Evolutionary conservation across 2,113 vertebrate species (phyloP).

Genomic region (Catharus bicknelli): DNA sequence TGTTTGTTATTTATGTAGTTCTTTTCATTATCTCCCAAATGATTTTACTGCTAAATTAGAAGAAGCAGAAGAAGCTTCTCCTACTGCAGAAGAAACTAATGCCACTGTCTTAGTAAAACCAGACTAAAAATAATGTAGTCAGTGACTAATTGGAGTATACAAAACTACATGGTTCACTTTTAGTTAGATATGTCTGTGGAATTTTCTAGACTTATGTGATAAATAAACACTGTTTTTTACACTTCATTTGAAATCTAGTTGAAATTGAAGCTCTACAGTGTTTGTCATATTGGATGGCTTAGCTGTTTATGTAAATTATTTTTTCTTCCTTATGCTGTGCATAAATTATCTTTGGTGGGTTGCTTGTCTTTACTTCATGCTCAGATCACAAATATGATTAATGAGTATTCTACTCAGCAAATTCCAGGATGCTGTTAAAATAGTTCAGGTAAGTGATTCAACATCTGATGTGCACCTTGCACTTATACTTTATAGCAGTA

Average conservation of each 20-base stretch:
- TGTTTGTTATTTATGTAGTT: not conserved
- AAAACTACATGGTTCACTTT: not conserved
- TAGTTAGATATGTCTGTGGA: not conserved
- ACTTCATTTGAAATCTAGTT: not conserved
- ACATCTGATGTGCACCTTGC: not conserved
- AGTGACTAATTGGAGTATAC: not conserved
- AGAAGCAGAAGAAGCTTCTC: no score
- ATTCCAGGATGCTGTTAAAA: not conserved
- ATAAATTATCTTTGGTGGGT: not conserved
- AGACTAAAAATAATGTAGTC: not conserved
- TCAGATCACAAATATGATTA: not conserved
- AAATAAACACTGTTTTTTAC: not conserved
- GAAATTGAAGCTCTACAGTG: not conserved
- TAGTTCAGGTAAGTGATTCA: not conserved
- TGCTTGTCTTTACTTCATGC: not conserved
- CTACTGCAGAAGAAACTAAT: not conserved
- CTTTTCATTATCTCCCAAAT: not conserved
- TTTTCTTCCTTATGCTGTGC: not conserved
- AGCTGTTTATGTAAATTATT: not conserved
- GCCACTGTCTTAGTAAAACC: not conserved
- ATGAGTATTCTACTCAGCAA: not conserved
- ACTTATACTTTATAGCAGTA: not conserved
- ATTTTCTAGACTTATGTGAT: not conserved
- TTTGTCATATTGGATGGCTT: not conserved
- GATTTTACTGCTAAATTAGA: not conserved